phyloP scores from a whole-genome alignment of 2,113 vertebrate genomes.

The Corynorhinus townsendii region DNA sequence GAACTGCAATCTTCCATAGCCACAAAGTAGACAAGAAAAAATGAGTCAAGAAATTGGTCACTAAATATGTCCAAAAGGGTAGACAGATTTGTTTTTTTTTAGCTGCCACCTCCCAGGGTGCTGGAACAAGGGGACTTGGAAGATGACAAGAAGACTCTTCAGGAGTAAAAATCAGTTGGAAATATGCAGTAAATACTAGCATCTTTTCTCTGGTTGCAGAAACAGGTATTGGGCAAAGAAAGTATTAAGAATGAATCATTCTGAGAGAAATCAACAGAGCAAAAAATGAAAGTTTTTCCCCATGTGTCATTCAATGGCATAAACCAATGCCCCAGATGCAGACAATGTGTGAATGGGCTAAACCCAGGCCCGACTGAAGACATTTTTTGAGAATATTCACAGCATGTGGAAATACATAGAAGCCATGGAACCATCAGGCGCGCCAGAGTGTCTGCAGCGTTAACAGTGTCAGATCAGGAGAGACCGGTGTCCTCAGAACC shows the following conservation, averaged over 20 bases:
- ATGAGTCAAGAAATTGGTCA: not conserved
- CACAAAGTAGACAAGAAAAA: not conserved
- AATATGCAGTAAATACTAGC: not conserved
- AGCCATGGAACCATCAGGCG: not conserved
- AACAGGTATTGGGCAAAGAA: not conserved
- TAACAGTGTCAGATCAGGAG: not conserved
- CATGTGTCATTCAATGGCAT: slow-evolving; percentile 25
- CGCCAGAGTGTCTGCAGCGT: not conserved
- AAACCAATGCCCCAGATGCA: not conserved
- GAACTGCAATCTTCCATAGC: not conserved
- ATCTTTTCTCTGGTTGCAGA: slow-evolving; percentile 6
- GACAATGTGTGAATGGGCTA: not conserved
- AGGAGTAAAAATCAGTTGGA: not conserved
- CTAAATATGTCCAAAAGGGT: not conserved
- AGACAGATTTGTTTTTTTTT: not conserved
- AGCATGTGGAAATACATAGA: not conserved
- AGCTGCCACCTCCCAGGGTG: not conserved
- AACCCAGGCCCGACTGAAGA: not conserved
- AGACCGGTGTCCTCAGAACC: not conserved
- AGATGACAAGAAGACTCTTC: not conserved
- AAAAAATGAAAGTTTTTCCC: slow-evolving; percentile 35
- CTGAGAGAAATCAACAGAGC: slow-evolving; percentile 34
- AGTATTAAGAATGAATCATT: slow-evolving; percentile 35
- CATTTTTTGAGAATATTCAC: not conserved
- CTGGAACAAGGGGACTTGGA: slow-evolving; percentile 23